Evolutionary conservation across 2,888 invertebrate genomes (phyloP).

Genomic region (Liopterus haemorrhoidalis): DNA sequence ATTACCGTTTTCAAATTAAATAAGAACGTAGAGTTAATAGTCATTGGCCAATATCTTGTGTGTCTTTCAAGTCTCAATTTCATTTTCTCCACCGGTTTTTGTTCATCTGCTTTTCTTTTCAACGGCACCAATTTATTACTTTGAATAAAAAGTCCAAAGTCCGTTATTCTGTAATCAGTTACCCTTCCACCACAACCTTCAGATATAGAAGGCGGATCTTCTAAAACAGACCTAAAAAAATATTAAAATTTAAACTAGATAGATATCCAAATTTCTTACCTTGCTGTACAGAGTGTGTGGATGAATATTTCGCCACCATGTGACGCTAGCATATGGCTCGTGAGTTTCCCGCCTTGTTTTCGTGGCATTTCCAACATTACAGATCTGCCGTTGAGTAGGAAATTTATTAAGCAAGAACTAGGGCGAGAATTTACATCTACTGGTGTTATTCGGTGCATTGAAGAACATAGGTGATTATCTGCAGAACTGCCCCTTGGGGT

Average conservation of each 20-base stretch:
- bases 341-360: conserved; percentile 78
- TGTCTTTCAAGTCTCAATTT: conserved; percentile 66
- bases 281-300: conserved; percentile 77
- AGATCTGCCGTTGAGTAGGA: conserved; percentile 89
- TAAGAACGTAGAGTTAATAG: conserved; percentile 81
- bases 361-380: conserved; percentile 86
- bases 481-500: conserved; percentile 86
- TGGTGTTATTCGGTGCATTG: conserved; percentile 86
- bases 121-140: conserved; percentile 73
- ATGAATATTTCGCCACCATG: conserved; percentile 96
- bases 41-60: conserved; percentile 83
- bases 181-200: conserved; percentile 93
- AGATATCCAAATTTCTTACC: conserved; percentile 34
- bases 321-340: conserved; percentile 87
- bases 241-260: background rate
- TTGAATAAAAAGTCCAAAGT: conserved; percentile 85
- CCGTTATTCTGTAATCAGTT: conserved; percentile 80
- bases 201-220: conserved; percentile 91
- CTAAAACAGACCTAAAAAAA: conserved; percentile 66
- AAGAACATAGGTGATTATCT: conserved; percentile 76
- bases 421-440: conserved; percentile 95
- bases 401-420: conserved; percentile 94
- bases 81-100: conserved; percentile 58
- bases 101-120: conserved; percentile 47
- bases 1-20: conserved; percentile 71